Percentiles rank a stretch among this genome's conserved stretches.
phyloP scores from a whole-genome alignment of 2,797 vertebrate genomes.

The Chanos chanos region DNA sequence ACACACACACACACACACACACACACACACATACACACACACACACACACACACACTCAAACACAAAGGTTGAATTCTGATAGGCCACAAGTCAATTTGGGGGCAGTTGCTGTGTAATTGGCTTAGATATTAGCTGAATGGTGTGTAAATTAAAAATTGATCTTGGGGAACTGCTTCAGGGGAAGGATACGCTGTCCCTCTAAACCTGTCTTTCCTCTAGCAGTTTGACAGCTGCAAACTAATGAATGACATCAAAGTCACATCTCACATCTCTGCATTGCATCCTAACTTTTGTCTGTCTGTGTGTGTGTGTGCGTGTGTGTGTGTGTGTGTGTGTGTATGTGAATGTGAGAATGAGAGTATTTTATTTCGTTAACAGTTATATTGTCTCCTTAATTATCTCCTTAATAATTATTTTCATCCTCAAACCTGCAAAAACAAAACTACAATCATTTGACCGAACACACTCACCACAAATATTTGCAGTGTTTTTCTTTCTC shows the following conservation, averaged over 20 bases:
- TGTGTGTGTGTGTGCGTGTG: background rate
- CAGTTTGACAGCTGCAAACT: conserved; percentile 50
- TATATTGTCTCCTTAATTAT: too few relatives aligned
- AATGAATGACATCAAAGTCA: conserved; percentile 46
- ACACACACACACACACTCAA: background rate
- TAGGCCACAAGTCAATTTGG: conserved; percentile 65
- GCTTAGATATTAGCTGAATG: conserved; percentile 68
- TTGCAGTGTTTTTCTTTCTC: too few relatives aligned
- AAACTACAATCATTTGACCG: too few relatives aligned
- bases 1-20: conserved; percentile 55
- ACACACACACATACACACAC: conserved; percentile 32
- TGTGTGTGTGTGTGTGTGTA: background rate
- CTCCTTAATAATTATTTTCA: too few relatives aligned
- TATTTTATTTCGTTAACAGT: background rate
- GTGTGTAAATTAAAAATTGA: conserved; percentile 73
- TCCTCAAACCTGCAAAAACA: too few relatives aligned
- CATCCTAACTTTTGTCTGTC: background rate
- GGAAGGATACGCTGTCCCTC: conserved; percentile 32
- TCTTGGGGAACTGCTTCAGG: conserved; percentile 61
- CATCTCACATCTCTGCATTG: background rate
- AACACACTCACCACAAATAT: too few relatives aligned
- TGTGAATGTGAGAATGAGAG: too few relatives aligned
- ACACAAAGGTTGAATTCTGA: conserved; percentile 42
- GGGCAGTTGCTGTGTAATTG: conserved; percentile 72
- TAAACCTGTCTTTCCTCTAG: conserved; percentile 39